Conservation (phyloP, 2,888 invertebrate genomes). For the Ormia ochracea region DNA sequence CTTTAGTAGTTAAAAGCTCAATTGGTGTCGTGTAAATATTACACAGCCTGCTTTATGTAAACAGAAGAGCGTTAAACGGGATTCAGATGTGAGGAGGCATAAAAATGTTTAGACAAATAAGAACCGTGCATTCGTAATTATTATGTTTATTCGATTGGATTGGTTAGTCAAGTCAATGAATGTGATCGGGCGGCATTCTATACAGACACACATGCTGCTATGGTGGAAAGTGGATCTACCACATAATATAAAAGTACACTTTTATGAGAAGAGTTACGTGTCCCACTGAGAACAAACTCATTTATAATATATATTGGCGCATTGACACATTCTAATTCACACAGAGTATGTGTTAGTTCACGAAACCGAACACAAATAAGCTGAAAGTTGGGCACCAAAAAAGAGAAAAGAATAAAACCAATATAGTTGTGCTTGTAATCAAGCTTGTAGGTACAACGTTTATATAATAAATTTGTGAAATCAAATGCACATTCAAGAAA, state of each 20-base stretch:
- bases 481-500: background rate
- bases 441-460: conserved; percentile 35
- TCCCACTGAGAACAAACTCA: conserved; percentile 58
- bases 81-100: background rate
- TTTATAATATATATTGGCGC: conserved; percentile 58
- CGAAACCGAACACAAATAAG: background rate
- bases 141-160: conserved; percentile 45
- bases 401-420: background rate
- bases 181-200: conserved; percentile 17
- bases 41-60: no score
- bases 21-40: no score
- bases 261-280: conserved; percentile 3
- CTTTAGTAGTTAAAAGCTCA: no score
- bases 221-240: conserved; percentile 12
- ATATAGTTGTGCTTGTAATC: conserved; percentile 38
- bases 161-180: conserved; percentile 35
- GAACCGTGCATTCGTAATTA: conserved; percentile 45
- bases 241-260: conserved; percentile 1
- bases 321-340: conserved; percentile 59
- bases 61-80: conserved; percentile 8
- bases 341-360: conserved; percentile 17
- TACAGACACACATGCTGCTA: background rate
- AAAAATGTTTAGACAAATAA: conserved; percentile 33
- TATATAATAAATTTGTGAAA: background rate
- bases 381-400: conserved; percentile 39